Percentiles rank a stretch among this genome's conserved stretches.
Conservation (phyloP, 2,888 invertebrate species). For the Lepidochitona cinerea region DNA sequence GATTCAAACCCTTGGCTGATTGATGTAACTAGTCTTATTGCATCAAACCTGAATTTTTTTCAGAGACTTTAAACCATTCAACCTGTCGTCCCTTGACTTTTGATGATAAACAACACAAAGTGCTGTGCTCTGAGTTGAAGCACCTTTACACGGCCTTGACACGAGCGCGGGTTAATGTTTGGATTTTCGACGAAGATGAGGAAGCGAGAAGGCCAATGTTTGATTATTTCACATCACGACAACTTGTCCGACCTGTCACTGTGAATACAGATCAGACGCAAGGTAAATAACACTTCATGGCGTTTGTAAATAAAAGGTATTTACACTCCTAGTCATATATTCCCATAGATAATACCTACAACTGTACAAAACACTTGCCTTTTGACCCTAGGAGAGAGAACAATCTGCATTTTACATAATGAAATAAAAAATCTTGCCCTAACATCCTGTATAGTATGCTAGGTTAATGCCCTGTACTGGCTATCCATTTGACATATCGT, state of each 20-base stretch:
- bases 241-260: slow-evolving; percentile 37
- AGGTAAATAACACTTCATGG: too few relatives aligned
- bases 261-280: not conserved
- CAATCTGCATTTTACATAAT: too few relatives aligned
- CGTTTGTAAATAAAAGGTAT: too few relatives aligned
- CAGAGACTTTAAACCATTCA: slow-evolving; percentile 36
- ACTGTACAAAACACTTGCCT: too few relatives aligned
- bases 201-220: slow-evolving; percentile 60
- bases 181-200: slow-evolving; percentile 63
- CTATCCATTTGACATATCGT: too few relatives aligned
- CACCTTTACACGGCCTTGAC: slow-evolving; percentile 64
- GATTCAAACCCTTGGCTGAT: not conserved
- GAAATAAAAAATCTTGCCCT: too few relatives aligned
- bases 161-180: slow-evolving; percentile 62
- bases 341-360: too few relatives aligned
- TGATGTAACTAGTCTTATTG: not conserved
- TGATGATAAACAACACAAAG: slow-evolving; percentile 58
- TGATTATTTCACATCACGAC: slow-evolving; percentile 57
- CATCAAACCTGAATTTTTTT: slow-evolving; percentile 11
- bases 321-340: too few relatives aligned
- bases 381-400: too few relatives aligned
- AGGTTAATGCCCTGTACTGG: too few relatives aligned
- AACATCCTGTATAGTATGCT: too few relatives aligned
- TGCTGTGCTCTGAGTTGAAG: slow-evolving; percentile 62
- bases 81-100: slow-evolving; percentile 46